Evolutionary conservation across 2,797 vertebrate species (phyloP), one percentile per base, ranked within the genome.

Genomic region (Rhinella marina): DNA sequence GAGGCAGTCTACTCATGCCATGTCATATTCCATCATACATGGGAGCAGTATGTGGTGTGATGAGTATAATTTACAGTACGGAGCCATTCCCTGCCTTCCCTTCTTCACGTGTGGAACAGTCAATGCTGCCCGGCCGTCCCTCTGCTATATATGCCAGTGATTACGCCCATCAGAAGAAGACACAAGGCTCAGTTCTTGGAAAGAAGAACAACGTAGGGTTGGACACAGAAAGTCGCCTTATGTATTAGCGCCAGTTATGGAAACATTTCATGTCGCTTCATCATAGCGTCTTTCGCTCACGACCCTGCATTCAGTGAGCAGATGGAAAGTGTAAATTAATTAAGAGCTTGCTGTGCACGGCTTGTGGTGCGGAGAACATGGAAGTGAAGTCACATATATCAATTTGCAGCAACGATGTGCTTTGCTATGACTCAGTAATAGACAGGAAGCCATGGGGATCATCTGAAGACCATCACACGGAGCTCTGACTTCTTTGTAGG

Each of bases 311-410:
- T 92, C 91, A 83, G 82, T 90, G 88, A 93, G 89, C 94, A 94
- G 93, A 94, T 94, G 93, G 94, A 92, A 93, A 93, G 92, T 92
- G 94, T 93, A 93, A 94, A 93, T 94, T 94, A 95, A 94, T 94
- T 94, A 93, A 93, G 91, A 91, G 88, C 92, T 85, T 88, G 92
- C 93, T 93, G 94, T 91, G 93, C 93, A 90, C 93, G 92, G 92
- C 91, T 90, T 93, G 92, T 73, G 90, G 91, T 68, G 87, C 84
- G 66, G 88, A 83, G 91, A 93, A 91, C 90, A 92, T 0, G 12
- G 83, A 80, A 92, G 89, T 90, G 87, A 88, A 90, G 84, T 89
- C 77, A 90, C 91, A 92, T 75, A 85, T 91, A 92, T 93, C 92
- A 92, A 92, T 93, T 92, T 91, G 90, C 70, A 88, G 48, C 68